phyloP scores from a whole-genome alignment of 1,140 invertebrate species.

The Lordiphosa collinella region DNA sequence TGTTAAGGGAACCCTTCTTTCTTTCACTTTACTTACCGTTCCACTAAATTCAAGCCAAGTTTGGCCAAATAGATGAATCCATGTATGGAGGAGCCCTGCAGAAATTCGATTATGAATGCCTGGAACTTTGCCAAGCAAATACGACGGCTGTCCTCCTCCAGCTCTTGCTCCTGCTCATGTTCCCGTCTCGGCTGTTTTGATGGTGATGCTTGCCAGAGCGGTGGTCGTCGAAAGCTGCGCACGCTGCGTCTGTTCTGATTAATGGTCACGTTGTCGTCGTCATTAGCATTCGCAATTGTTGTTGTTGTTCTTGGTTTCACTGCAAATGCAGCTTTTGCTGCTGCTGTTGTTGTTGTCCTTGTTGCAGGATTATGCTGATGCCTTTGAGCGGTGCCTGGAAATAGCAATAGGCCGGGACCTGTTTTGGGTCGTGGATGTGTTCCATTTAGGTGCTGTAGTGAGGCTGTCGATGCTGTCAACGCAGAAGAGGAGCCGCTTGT shows the following conservation, averaged over 20 bases:
- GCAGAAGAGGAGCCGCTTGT: conserved; percentile 17
- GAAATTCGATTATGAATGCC: conserved; percentile 72
- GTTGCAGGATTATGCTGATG: conserved; percentile 33
- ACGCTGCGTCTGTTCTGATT: conserved; percentile 53
- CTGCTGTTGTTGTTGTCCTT: conserved; percentile 2
- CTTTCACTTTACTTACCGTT: conserved; percentile 61
- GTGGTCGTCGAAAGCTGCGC: conserved; percentile 65
- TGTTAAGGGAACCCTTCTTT: conserved; percentile 14
- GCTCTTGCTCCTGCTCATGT: neutral
- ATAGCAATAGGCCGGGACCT: conserved; percentile 55
- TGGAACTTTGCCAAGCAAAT: conserved; percentile 51
- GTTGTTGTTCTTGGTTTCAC: conserved; percentile 19
- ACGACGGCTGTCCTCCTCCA: neutral
- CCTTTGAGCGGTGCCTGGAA: conserved; percentile 49
- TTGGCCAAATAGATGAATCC: conserved; percentile 78
- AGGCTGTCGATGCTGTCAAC: conserved; percentile 48
- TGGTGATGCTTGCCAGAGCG: conserved; percentile 37
- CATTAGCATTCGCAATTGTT: conserved; percentile 41
- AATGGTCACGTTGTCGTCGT: conserved; percentile 34
- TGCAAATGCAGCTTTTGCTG: conserved; percentile 3
- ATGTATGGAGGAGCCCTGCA: conserved; percentile 73
- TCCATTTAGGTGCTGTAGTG: conserved; percentile 16
- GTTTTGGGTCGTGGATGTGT: conserved; percentile 1
- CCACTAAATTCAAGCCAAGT: conserved; percentile 63
- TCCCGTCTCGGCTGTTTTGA: neutral